These are phyloP conservation scores for Sus cebifrons DNA, from an alignment of 2,797 vertebrate species.

Conservation along the genomic window DNA sequence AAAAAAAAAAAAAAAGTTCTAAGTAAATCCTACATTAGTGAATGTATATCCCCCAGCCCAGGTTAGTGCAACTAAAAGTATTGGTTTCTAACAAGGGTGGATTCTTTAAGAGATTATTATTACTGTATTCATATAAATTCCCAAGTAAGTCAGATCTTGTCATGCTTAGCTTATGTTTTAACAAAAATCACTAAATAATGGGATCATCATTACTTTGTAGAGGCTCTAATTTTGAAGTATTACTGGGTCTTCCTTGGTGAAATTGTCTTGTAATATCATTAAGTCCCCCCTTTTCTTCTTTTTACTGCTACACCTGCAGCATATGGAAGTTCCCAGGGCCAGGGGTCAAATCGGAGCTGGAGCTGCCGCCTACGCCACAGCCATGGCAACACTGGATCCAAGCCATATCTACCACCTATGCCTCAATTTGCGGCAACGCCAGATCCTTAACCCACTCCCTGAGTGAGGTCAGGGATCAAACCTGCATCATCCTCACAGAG, in stretches of 20 bases:
- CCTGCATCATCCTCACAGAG: no score
- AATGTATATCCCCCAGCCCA: background rate
- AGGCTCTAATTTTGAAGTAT: constrained; percentile 55
- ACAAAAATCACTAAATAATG: constrained; percentile 45
- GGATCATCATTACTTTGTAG: constrained; percentile 51
- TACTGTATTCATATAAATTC: constrained; percentile 27
- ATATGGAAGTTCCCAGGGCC: no score
- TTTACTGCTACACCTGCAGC: no score
- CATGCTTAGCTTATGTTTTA: constrained; percentile 52
- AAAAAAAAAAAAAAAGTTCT: background rate
- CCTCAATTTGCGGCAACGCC: no score
- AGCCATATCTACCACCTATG: no score
- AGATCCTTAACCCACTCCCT: no score
- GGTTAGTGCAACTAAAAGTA: constrained; percentile 47
- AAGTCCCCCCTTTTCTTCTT: background rate
- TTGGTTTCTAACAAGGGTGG: constrained; percentile 36
- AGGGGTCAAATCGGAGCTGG: no score
- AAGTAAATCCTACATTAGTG: constrained; percentile 40
- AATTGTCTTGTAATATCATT: background rate
- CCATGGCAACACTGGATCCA: no score
- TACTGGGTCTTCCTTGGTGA: constrained; percentile 31
- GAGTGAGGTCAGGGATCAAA: no score
- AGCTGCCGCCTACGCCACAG: no score
- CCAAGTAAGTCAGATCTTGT: constrained; percentile 33
- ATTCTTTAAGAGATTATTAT: constrained; percentile 24